These are phyloP conservation scores for Catharus minimus DNA, from an alignment of 2,113 vertebrate species.

Conservation along the genomic window DNA sequence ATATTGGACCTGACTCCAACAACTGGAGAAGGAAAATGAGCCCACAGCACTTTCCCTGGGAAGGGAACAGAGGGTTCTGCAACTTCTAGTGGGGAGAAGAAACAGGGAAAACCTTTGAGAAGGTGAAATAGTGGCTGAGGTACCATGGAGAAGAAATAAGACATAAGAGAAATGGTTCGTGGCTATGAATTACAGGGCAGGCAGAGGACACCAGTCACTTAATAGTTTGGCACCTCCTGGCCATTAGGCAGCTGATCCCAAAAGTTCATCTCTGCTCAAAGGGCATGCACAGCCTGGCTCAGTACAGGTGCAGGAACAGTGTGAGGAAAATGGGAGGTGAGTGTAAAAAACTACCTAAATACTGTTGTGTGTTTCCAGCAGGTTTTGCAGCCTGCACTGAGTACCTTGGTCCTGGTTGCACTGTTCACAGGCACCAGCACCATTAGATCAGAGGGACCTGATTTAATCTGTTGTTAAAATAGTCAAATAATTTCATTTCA, in stretches of 20 bases:
- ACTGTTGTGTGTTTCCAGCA: neutral
- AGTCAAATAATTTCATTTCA: neutral
- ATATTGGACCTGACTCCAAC: too few relatives aligned
- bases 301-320: neutral
- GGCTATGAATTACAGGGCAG: neutral
- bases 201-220: neutral
- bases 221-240: neutral
- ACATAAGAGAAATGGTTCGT: neutral
- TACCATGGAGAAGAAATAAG: neutral
- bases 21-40: neutral
- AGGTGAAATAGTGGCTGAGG: neutral
- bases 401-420: neutral
- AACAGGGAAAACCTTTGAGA: neutral
- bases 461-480: neutral
- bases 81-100: neutral
- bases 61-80: neutral
- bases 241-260: neutral
- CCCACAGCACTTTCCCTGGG: rapidly evolving
- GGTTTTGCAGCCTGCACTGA: neutral
- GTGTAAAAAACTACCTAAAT: neutral
- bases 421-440: neutral
- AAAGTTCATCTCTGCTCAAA: neutral
- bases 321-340: neutral
- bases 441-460: neutral
- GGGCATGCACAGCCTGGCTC: neutral